Evolutionary conservation across 2,797 vertebrate species (phyloP).

Genomic region (Oreonectes daqikongensis): DNA sequence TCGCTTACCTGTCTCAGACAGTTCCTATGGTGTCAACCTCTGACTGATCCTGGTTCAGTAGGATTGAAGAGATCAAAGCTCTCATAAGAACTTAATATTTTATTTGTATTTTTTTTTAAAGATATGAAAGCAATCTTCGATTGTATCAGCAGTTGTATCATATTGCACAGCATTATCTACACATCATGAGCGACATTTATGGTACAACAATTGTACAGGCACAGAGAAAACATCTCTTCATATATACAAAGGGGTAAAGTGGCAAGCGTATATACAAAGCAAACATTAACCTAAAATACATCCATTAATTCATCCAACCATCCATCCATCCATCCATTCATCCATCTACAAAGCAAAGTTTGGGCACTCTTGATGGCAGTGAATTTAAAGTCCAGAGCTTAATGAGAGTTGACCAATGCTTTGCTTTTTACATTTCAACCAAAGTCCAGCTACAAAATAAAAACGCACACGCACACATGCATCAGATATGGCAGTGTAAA

Average conservation of each 20-base stretch:
- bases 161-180: neutral
- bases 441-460: slow-evolving; percentile 1
- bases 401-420: neutral
- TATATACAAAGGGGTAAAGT: slow-evolving; percentile 4
- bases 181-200: slow-evolving; percentile 5
- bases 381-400: neutral
- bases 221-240: neutral
- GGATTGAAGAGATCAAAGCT: slow-evolving; percentile 2
- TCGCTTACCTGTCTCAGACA: neutral
- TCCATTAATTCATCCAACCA: neutral
- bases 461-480: neutral
- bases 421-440: neutral
- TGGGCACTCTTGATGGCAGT: slow-evolving; percentile 27
- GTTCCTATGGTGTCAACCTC: neutral
- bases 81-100: neutral
- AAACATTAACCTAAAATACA: slow-evolving; percentile 14
- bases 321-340: neutral
- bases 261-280: slow-evolving; percentile 8
- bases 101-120: slow-evolving; percentile 2
- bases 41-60: neutral
- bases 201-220: neutral
- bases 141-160: slow-evolving; percentile 8
- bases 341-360: slow-evolving; percentile 13
- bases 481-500: neutral
- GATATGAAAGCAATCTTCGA: neutral